Conservation (phyloP, 2,113 vertebrate genomes). For the cattle (Bos taurus) region DNA sequence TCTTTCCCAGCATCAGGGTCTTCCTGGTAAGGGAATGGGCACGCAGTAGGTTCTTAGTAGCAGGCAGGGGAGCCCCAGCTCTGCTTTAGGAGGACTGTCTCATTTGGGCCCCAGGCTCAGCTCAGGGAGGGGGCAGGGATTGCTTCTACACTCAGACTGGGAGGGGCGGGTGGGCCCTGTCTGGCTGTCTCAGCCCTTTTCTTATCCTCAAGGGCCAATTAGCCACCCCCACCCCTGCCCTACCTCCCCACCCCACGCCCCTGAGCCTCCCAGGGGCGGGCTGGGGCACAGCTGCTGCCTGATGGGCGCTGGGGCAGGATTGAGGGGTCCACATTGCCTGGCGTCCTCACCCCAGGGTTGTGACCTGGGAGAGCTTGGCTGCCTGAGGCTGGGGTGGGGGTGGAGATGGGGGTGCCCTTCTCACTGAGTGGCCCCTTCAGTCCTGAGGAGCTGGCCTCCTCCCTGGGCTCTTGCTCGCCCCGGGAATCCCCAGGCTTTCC, state of each 20-base stretch:
- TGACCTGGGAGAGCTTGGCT: not conserved
- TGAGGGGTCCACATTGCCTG: not conserved
- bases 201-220: constrained; percentile 48
- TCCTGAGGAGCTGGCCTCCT: not conserved
- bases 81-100: not conserved
- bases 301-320: not conserved
- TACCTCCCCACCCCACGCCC: not conserved
- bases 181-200: constrained; percentile 56
- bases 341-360: not conserved
- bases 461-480: not conserved
- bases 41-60: not conserved
- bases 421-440: not conserved
- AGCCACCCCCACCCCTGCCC: not conserved
- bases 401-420: not conserved
- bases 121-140: not conserved
- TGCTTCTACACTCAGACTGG: not conserved
- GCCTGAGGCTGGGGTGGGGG: not conserved
- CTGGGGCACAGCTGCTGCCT: not conserved
- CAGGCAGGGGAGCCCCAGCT: not conserved
- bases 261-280: not conserved
- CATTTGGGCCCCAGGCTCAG: not conserved
- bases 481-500: constrained; percentile 14
- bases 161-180: not conserved
- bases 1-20: not conserved
- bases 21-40: not conserved